phyloP scores from a whole-genome alignment of 2,888 invertebrate species.

The Lycocerus yunnanus region DNA sequence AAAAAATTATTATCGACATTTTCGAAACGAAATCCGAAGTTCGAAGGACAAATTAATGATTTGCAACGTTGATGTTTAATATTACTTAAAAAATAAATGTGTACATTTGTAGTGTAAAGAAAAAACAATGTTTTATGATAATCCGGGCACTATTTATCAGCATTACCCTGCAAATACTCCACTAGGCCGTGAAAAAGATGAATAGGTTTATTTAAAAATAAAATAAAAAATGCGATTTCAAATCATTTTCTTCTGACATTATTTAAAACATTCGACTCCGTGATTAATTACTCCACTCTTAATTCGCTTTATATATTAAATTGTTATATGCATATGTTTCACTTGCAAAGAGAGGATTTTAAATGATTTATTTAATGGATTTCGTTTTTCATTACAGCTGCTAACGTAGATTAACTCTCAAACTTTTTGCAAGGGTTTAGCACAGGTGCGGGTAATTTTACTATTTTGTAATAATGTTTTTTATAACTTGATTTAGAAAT shows the following conservation, averaged over 20 bases:
- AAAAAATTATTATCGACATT: neutral
- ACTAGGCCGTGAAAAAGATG: conserved; percentile 46
- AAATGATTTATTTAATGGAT: conserved; percentile 41
- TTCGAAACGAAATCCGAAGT: neutral
- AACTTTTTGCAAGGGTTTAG: conserved; percentile 27
- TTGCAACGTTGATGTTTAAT: neutral
- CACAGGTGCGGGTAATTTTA: conserved; percentile 27
- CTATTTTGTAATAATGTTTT: conserved; percentile 17
- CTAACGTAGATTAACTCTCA: conserved; percentile 35
- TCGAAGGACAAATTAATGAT: neutral
- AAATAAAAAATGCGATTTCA: conserved; percentile 49
- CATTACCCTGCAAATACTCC: conserved; percentile 38
- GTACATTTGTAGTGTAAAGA: neutral
- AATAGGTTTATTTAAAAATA: conserved; percentile 45
- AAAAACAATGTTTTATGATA: conserved; percentile 18
- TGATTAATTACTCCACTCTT: conserved; percentile 42
- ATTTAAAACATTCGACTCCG: conserved; percentile 46
- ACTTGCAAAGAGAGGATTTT: conserved; percentile 35
- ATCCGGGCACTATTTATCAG: conserved; percentile 43
- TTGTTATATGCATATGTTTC: conserved; percentile 37
- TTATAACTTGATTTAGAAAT: conserved; percentile 4
- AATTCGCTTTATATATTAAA: conserved; percentile 41
- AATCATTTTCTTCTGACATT: conserved; percentile 50
- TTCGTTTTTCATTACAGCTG: conserved; percentile 41
- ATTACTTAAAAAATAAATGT: neutral